phyloP scores from a whole-genome alignment of 2,113 vertebrate genomes.

The Argyrosomus japonicus region DNA sequence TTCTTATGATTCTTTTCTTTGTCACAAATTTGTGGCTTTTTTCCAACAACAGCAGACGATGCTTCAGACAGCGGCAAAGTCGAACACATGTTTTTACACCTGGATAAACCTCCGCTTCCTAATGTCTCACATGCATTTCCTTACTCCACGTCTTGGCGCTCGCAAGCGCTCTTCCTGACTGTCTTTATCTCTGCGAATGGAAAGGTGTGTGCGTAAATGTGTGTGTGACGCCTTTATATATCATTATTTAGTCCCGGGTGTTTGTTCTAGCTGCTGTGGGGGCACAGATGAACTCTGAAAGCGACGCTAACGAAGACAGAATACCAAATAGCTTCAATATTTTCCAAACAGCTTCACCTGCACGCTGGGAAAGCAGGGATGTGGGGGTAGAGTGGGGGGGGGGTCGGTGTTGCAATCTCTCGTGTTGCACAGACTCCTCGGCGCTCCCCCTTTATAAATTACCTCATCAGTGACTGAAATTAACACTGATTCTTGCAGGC shows the following conservation, averaged over 20 bases:
- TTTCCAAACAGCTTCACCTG: conserved; percentile 99
- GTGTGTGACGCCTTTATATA: conserved; percentile 18
- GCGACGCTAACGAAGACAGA: conserved; percentile 45
- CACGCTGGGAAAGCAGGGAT: conserved; percentile 89
- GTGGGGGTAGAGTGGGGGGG: conserved; percentile 62
- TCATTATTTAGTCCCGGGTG: conserved; percentile 41
- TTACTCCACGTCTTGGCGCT: neutral
- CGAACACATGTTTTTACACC: conserved; percentile 32
- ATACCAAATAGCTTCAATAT: conserved; percentile 91
- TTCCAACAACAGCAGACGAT: conserved; percentile 22
- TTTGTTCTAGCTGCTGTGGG: conserved; percentile 35
- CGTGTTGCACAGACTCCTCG: conserved; percentile 89
- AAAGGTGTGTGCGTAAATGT: conserved; percentile 18
- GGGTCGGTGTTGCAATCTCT: conserved; percentile 91
- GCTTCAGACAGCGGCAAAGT: neutral
- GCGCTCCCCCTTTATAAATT: conserved; percentile 98
- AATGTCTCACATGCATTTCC: conserved; percentile 24
- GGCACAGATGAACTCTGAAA: conserved; percentile 41
- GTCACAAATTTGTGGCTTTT: neutral
- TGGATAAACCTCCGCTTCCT: conserved; percentile 31
- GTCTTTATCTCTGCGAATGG: neutral
- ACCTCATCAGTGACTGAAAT: conserved; percentile 99
- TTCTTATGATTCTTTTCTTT: neutral
- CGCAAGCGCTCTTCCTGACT: neutral
- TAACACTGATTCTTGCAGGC: conserved; percentile 99